A percentile compares a stretch with the other conserved stretches of the same genome.
Evolutionary conservation across 1,140 invertebrate genomes (phyloP).

Genomic region (Trichonephila inaurata): DNA sequence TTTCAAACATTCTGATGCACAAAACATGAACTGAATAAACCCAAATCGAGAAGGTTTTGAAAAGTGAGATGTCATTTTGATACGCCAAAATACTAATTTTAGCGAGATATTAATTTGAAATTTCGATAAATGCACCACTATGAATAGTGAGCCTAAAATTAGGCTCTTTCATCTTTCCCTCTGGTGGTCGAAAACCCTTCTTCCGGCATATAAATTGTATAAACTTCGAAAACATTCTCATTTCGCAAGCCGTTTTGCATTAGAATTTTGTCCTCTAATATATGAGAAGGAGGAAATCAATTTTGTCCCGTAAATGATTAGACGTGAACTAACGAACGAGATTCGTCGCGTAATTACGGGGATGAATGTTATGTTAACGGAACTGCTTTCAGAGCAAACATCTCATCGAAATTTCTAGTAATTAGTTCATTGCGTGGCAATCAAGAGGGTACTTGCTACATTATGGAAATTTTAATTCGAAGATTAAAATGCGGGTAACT

Average conservation of each 20-base stretch:
- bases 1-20: not conserved
- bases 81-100: not conserved
- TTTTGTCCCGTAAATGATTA: constrained; percentile 47
- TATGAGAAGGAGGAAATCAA: constrained; percentile 35
- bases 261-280: constrained; percentile 1
- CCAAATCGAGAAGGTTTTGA: not conserved
- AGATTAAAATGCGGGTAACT: constrained; percentile 37
- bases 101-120: not conserved
- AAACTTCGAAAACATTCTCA: constrained; percentile 39
- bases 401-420: constrained; percentile 44
- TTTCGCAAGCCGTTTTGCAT: constrained; percentile 20
- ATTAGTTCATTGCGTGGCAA: constrained; percentile 43
- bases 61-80: not conserved
- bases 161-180: not conserved
- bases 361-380: constrained; percentile 42
- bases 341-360: constrained; percentile 45
- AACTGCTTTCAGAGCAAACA: constrained; percentile 53
- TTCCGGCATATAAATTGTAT: constrained; percentile 6
- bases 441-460: constrained; percentile 53
- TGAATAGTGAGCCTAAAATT: not conserved
- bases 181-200: not conserved
- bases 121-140: not conserved
- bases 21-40: not conserved
- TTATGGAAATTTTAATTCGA: constrained; percentile 54
- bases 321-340: constrained; percentile 29